Percentiles rank a stretch among this genome's conserved stretches.
phyloP scores from a whole-genome alignment of 2,113 vertebrate species.

The Ancistrus triradiatus region DNA sequence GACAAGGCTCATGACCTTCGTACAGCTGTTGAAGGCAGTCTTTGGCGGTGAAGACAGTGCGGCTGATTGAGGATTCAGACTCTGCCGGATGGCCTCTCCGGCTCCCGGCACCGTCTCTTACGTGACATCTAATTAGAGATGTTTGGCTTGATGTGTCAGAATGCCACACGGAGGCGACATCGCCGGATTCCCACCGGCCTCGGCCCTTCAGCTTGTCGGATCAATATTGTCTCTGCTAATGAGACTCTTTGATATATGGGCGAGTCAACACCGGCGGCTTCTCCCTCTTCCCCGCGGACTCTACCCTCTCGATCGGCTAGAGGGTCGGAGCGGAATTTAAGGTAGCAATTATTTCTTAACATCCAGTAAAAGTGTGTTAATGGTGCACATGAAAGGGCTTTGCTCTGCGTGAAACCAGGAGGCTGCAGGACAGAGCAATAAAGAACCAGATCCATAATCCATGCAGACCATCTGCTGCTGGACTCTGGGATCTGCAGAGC shows the following conservation, averaged over 20 bases:
- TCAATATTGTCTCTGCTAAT: conserved; percentile 60
- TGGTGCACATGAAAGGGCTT: conserved; percentile 29
- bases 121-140: conserved; percentile 48
- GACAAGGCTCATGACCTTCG: no score
- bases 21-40: no score
- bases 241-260: conserved; percentile 57
- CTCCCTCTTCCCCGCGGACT: conserved; percentile 11
- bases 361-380: conserved; percentile 33
- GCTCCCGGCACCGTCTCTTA: conserved; percentile 11
- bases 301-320: conserved; percentile 34
- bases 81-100: neutral
- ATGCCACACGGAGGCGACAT: conserved; percentile 30
- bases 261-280: conserved; percentile 48
- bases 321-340: conserved; percentile 28
- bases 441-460: no score
- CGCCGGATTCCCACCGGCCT: conserved; percentile 41
- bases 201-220: conserved; percentile 30
- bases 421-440: no score
- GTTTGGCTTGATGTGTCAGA: conserved; percentile 20
- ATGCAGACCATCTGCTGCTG: no score
- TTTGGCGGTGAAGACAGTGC: no score
- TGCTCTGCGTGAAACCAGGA: neutral
- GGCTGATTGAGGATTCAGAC: conserved; percentile 25
- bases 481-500: no score
- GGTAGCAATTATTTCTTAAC: conserved; percentile 42